Evolutionary conservation across 2,888 invertebrate species (phyloP).

Genomic region (Pycnomerus fuliginosus): DNA sequence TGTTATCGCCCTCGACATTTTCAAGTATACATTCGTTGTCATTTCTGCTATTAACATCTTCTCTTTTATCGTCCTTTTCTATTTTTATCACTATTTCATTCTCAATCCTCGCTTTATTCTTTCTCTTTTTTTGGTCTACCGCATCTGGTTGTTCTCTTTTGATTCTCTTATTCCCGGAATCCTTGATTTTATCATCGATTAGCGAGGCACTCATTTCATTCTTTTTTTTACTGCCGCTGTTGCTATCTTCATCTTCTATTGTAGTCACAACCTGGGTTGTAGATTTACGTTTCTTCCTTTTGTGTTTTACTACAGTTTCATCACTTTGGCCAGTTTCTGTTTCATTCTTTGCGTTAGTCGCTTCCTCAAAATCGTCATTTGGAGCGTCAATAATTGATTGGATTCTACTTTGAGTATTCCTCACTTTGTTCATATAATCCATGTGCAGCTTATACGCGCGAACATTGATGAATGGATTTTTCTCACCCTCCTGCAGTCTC

Average conservation of each 20-base stretch:
- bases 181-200: background rate
- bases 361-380: too few relatives aligned
- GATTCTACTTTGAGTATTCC: too few relatives aligned
- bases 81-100: slow-evolving; percentile 1
- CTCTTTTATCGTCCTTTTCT: too few relatives aligned
- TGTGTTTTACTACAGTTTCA: background rate
- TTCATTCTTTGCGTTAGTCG: too few relatives aligned
- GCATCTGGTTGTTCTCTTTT: background rate
- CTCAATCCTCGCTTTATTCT: background rate
- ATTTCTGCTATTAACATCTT: too few relatives aligned
- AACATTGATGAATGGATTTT: slow-evolving; percentile 42
- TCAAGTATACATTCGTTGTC: too few relatives aligned
- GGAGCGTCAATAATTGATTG: too few relatives aligned
- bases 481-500: slow-evolving; percentile 55
- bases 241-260: slow-evolving; percentile 2
- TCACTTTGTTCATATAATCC: too few relatives aligned
- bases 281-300: background rate
- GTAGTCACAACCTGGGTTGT: too few relatives aligned
- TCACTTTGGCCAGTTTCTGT: too few relatives aligned
- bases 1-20: too few relatives aligned
- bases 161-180: background rate
- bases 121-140: slow-evolving; percentile 1
- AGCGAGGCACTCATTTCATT: background rate
- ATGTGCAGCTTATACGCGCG: too few relatives aligned
- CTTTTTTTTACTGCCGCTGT: slow-evolving; percentile 1